These are phyloP conservation scores for Antheraea assamensis DNA, from an alignment of 2,888 invertebrate genomes.

Conservation along the genomic window DNA sequence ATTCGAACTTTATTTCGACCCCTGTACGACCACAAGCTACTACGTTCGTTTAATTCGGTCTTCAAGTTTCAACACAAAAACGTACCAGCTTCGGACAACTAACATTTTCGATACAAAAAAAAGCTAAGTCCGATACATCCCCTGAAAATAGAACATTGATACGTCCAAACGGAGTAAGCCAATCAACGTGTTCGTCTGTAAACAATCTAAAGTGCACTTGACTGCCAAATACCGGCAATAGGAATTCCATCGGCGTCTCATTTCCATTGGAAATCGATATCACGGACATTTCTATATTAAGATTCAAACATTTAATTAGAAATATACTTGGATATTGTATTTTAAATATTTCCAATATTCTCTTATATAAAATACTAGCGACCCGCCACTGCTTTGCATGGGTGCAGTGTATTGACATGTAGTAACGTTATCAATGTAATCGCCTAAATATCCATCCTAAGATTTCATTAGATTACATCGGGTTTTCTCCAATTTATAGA, in stretches of 20 bases:
- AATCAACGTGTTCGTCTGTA: conserved; percentile 25
- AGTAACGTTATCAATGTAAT: too few relatives aligned
- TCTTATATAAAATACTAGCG: too few relatives aligned
- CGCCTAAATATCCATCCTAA: too few relatives aligned
- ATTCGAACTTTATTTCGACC: too few relatives aligned
- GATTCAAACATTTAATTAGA: neutral
- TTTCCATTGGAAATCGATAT: conserved; percentile 6
- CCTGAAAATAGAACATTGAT: neutral
- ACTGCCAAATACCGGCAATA: conserved; percentile 17
- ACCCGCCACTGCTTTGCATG: too few relatives aligned
- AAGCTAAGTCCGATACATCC: neutral
- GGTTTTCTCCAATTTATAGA: too few relatives aligned
- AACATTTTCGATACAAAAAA: neutral
- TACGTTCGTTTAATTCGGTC: neutral
- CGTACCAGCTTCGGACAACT: neutral
- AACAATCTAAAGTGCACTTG: conserved; percentile 22
- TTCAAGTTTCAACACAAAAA: neutral
- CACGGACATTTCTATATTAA: neutral
- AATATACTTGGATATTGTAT: neutral
- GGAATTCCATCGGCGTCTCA: conserved; percentile 14
- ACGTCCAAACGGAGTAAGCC: conserved; percentile 22
- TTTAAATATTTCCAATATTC: conserved; percentile 17
- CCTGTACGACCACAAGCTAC: too few relatives aligned
- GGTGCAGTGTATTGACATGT: too few relatives aligned
- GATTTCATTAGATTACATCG: too few relatives aligned